Conservation (phyloP, 1,140 invertebrate species). For the Sinonovacula constricta region DNA sequence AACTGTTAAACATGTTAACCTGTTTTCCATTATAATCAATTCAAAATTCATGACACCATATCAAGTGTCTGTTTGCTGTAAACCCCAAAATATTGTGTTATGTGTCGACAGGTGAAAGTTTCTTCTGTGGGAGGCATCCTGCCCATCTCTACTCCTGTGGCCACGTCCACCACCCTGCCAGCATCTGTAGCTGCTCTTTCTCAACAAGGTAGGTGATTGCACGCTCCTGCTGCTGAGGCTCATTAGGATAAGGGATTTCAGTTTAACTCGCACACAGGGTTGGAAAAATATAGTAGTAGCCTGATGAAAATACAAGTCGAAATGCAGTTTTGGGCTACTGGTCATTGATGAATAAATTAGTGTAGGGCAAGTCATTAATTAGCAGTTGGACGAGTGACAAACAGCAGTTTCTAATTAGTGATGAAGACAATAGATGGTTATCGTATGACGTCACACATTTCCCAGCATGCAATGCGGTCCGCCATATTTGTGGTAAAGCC, state of each 20-base stretch:
- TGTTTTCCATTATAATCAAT: not conserved
- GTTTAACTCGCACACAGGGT: no score
- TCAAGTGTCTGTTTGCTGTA: not conserved
- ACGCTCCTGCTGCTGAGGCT: no score
- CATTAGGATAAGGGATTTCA: no score
- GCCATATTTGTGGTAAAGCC: no score
- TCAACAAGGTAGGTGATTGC: conserved; percentile 69
- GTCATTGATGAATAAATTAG: not conserved
- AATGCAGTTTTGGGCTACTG: not conserved
- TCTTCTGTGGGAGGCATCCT: not conserved
- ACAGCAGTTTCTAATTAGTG: no score
- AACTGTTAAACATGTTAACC: not conserved
- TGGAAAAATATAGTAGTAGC: not conserved
- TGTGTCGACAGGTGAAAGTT: not conserved
- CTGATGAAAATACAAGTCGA: not conserved
- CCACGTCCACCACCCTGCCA: conserved; percentile 82
- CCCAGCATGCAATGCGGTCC: no score
- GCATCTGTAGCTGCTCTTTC: conserved; percentile 81
- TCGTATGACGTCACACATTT: no score
- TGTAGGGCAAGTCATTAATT: not conserved
- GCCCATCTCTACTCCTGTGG: conserved; percentile 81
- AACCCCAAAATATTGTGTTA: not conserved
- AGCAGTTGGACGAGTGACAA: not conserved
- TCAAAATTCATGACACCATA: not conserved
- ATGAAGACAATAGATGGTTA: no score